A percentile compares a stretch with the other conserved stretches of the same genome.
phyloP scores from a whole-genome alignment of 2,888 invertebrate genomes.

The Formica aserva region DNA sequence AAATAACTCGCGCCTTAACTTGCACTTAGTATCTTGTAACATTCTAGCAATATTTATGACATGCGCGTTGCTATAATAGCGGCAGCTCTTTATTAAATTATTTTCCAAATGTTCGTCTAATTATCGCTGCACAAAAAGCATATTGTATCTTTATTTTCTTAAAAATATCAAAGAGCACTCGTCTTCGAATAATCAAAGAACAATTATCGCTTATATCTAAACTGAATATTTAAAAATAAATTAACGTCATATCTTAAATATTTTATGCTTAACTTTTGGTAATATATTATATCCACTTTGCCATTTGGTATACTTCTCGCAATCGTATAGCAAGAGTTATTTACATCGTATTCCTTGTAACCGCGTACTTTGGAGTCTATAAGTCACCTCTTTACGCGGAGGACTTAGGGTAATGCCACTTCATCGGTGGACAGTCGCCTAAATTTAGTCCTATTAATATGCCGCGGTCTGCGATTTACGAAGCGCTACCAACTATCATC shows the following conservation, averaged over 20 bases:
- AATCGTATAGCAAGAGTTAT: slow-evolving; percentile 29
- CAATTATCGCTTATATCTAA: slow-evolving; percentile 17
- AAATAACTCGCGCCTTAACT: slow-evolving; percentile 51
- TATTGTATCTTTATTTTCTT: slow-evolving; percentile 41
- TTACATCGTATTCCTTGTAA: slow-evolving; percentile 19
- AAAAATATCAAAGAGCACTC: slow-evolving; percentile 31
- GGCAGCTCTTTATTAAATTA: slow-evolving; percentile 25
- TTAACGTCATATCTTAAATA: too few species aligned
- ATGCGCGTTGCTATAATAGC: slow-evolving; percentile 38
- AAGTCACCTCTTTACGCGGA: slow-evolving; percentile 47
- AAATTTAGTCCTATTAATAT: slow-evolving; percentile 63
- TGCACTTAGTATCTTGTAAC: slow-evolving; percentile 46
- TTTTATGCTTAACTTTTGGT: slow-evolving; percentile 7
- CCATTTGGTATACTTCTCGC: not conserved
- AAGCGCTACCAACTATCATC: slow-evolving; percentile 41
- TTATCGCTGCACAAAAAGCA: slow-evolving; percentile 20
- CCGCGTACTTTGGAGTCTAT: slow-evolving; percentile 26
- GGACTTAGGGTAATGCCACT: slow-evolving; percentile 43
- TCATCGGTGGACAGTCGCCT: slow-evolving; percentile 59
- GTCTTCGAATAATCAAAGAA: slow-evolving; percentile 21
- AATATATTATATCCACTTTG: slow-evolving; percentile 1
- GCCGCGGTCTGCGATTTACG: slow-evolving; percentile 57
- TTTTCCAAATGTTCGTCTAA: slow-evolving; percentile 26
- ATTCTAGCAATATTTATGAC: slow-evolving; percentile 24
- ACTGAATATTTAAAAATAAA: not conserved